Percentiles rank a stretch among this genome's conserved stretches.
phyloP scores from a whole-genome alignment of 2,113 vertebrate genomes.

The Channa argus region DNA sequence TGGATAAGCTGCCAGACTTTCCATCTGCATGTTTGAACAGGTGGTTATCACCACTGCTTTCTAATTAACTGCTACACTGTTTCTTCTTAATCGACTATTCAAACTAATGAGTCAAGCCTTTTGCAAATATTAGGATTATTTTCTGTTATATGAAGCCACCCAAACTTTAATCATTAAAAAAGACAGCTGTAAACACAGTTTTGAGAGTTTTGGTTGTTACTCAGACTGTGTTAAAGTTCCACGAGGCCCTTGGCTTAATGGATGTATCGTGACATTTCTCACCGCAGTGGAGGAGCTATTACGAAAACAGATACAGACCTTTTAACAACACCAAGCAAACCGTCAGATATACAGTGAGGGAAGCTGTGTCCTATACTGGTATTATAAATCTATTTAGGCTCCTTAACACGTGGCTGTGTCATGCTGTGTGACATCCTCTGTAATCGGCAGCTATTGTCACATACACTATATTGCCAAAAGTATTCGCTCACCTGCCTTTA shows the following conservation, averaged over 20 bases:
- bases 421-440: conserved; percentile 65
- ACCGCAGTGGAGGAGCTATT: conserved; percentile 17
- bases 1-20: conserved; percentile 45
- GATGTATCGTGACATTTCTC: background rate
- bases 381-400: conserved; percentile 56
- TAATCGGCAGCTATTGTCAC: conserved; percentile 72
- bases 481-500: too few relatives aligned
- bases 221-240: conserved; percentile 3
- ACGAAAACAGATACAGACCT: conserved; percentile 19
- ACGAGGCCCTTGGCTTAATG: conserved; percentile 23
- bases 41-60: conserved; percentile 66
- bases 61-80: conserved; percentile 76
- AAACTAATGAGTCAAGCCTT: conserved; percentile 61
- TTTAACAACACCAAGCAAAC: conserved; percentile 47
- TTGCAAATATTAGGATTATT: conserved; percentile 70
- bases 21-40: conserved; percentile 71
- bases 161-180: conserved; percentile 43
- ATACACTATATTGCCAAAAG: background rate
- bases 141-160: conserved; percentile 28
- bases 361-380: conserved; percentile 36
- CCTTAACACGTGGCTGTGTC: conserved; percentile 54
- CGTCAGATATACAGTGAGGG: conserved; percentile 40
- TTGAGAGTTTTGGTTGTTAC: conserved; percentile 1
- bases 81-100: conserved; percentile 59
- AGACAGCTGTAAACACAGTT: conserved; percentile 6